A percentile compares a stretch with the other conserved stretches of the same genome.
phyloP scores from a whole-genome alignment of 2,797 vertebrate species.

The Arctocebus calabarensis region DNA sequence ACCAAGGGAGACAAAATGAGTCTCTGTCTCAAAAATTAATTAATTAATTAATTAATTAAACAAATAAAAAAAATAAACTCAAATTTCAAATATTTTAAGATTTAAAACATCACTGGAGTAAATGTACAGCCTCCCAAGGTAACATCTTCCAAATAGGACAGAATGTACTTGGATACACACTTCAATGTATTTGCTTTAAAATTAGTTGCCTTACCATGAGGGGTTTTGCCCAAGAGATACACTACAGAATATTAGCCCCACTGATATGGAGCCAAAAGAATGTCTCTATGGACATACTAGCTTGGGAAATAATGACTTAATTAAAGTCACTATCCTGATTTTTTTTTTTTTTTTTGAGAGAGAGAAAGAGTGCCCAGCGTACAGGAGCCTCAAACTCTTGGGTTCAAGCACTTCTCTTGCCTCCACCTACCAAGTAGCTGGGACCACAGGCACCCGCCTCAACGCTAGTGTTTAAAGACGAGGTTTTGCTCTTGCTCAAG shows the following conservation, averaged over 20 bases:
- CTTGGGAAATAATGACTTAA: slow-evolving; percentile 29
- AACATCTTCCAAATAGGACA: neutral
- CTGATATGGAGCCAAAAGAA: neutral
- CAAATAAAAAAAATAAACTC: no score
- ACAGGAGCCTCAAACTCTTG: no score
- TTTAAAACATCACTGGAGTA: neutral
- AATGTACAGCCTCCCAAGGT: neutral
- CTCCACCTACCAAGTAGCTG: no score
- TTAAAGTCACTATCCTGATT: neutral
- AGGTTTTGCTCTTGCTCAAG: no score
- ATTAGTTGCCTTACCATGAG: neutral
- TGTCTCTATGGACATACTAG: neutral
- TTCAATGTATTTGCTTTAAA: slow-evolving; percentile 13
- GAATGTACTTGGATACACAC: neutral
- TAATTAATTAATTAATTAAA: no score
- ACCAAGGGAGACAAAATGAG: no score
- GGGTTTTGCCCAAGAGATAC: neutral
- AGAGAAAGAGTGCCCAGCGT: no score
- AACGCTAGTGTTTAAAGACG: no score
- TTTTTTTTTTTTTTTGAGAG: no score
- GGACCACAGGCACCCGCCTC: no score
- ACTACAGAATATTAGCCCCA: neutral
- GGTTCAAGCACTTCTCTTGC: no score
- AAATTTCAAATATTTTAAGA: neutral
- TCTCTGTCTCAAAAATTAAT: no score